These are phyloP conservation scores for Melanerpes formicivorus DNA, from an alignment of 2,113 vertebrate genomes.

Conservation along the genomic window DNA sequence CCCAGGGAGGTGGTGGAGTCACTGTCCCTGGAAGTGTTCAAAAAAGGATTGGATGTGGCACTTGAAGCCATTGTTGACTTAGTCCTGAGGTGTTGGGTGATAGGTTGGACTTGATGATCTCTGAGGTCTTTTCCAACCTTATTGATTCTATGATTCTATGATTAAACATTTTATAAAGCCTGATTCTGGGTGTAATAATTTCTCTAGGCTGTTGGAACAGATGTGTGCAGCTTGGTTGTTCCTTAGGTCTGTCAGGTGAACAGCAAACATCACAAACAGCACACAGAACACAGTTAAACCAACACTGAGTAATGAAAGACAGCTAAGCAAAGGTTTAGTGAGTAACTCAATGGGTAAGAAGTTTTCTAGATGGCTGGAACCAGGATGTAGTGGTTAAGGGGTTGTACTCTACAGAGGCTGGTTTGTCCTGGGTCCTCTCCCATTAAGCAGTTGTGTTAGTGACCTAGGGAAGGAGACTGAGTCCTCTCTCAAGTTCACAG, in stretches of 20 bases:
- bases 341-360: background rate
- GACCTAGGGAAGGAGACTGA: background rate
- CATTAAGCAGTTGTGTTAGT: background rate
- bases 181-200: background rate
- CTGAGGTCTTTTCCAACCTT: too few relatives aligned
- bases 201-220: background rate
- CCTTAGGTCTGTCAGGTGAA: background rate
- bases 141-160: background rate
- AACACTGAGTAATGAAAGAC: background rate
- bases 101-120: too few relatives aligned
- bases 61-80: too few relatives aligned
- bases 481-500: background rate
- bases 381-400: background rate
- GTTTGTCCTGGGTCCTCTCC: background rate
- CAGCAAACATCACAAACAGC: background rate
- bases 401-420: background rate
- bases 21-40: too few relatives aligned
- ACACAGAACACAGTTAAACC: background rate
- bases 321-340: background rate
- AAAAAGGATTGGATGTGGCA: too few relatives aligned
- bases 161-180: background rate
- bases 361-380: background rate
- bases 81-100: too few relatives aligned
- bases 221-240: background rate
- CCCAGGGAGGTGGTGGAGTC: too few relatives aligned